Conservation (phyloP, 2,113 vertebrate genomes). For the Xiphophorus hellerii region DNA sequence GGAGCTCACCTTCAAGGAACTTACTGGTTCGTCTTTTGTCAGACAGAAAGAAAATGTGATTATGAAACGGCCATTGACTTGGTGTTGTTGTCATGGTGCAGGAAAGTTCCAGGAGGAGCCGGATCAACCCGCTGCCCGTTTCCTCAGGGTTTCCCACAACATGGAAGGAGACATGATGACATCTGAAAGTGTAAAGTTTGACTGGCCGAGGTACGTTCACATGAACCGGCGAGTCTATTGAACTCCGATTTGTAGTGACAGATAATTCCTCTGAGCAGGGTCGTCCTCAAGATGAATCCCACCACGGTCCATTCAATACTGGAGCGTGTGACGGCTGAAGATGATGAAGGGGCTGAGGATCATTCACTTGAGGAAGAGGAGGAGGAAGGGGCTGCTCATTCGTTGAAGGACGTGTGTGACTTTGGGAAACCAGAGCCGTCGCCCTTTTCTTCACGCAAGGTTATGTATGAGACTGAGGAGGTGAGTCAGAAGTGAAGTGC, state of each 20-base stretch:
- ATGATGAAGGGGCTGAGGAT: conserved; percentile 89
- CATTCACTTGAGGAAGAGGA: conserved; percentile 90
- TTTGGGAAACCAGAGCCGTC: conserved; percentile 94
- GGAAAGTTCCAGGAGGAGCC: conserved; percentile 90
- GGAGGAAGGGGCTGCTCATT: conserved; percentile 93
- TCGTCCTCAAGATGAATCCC: conserved; percentile 94
- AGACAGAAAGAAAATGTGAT: background rate
- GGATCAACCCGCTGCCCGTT: conserved; percentile 78
- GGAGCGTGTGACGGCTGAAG: conserved; percentile 90
- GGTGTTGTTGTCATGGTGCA: conserved; percentile 45
- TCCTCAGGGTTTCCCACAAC: conserved; percentile 89
- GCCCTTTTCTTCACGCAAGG: conserved; percentile 95
- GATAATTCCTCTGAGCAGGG: conserved; percentile 72
- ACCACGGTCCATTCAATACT: conserved; percentile 94
- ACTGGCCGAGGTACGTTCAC: conserved; percentile 89
- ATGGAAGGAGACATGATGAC: conserved; percentile 89
- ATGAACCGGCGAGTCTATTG: background rate
- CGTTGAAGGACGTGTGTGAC: conserved; percentile 96
- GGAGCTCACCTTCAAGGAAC: conserved; percentile 93
- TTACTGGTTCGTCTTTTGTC: conserved; percentile 82
- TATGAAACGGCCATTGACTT: background rate
- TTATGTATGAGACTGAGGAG: conserved; percentile 99
- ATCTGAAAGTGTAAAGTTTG: conserved; percentile 91
- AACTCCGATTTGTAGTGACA: background rate
- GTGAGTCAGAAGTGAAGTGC: conserved; percentile 66